Evolutionary conservation across 2,797 vertebrate genomes (phyloP), one percentile per base, ranked within the genome.

Genomic region (Ataeniobius toweri): DNA sequence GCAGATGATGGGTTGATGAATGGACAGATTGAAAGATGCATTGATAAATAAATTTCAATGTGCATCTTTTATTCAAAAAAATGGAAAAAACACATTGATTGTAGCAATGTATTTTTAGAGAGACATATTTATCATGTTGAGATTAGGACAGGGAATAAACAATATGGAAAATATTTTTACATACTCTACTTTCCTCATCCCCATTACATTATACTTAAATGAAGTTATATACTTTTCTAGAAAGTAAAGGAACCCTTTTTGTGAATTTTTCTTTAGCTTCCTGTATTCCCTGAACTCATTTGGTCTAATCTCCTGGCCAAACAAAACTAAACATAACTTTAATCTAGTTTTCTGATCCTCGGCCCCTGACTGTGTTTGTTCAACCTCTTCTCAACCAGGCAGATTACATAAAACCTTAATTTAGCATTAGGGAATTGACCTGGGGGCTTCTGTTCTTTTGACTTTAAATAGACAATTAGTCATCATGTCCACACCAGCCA

Each of bases 321-420:
- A 73, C 56, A 18, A 70, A 83, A 31, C 63, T 3, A 3, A 84
- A 82, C 87, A 48, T 75, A 83, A 85, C 36, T 80, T 44, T 41
- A 73, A 58, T 80, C 71, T 31, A 80, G 77, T 89, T 81, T 84
- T 78, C 74, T 55, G 20, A 44, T 22, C 55, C 73, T 81, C 48
- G 28, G 78, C 51, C 59, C 56, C 50, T 85, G 85, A 81, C 85
- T 77, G 74, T 82, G 82, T 89, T 85, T 77, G 76, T 83, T 78
- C 86, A 87, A 89, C 85, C 84, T 86, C 68, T 75, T 68, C 73
- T 86, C 86, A 85, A 89, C 89, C 75, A 84, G 75, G 65, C 67
- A 77, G 8, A 46, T 87, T 79, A 80, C 48, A 84, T 75, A 84
- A 85, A 36, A 76, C 5, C 41, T 28, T 31, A 51, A 88, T 85